Conservation (phyloP, 2,113 vertebrate genomes). For the Mustelus asterias region DNA sequence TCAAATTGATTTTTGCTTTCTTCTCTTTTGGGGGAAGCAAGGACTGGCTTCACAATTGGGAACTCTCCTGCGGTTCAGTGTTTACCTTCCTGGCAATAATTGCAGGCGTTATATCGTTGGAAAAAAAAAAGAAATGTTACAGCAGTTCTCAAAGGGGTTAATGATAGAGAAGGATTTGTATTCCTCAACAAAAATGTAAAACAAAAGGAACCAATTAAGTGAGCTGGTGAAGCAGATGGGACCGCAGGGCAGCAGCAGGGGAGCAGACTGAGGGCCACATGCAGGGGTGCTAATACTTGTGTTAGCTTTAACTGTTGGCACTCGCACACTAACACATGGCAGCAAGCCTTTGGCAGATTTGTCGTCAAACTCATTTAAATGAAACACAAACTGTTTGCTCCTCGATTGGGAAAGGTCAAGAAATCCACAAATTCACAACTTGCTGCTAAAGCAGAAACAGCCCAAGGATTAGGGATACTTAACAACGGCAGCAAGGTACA, state of each 20-base stretch:
- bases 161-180: conserved; percentile 31
- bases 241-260: conserved; percentile 34
- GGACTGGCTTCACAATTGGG: neutral
- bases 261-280: conserved; percentile 20
- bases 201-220: conserved; percentile 38
- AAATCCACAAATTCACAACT: conserved; percentile 19
- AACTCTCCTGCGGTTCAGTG: conserved; percentile 5
- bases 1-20: neutral
- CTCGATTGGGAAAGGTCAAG: conserved; percentile 23
- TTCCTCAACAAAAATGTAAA: conserved; percentile 30
- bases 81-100: conserved; percentile 31
- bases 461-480: conserved; percentile 17
- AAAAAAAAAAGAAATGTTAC: conserved; percentile 16
- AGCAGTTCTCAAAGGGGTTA: conserved; percentile 36
- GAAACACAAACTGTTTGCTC: conserved; percentile 36
- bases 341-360: conserved; percentile 32
- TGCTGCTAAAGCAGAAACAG: neutral
- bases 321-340: conserved; percentile 32
- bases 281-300: conserved; percentile 36
- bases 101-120: neutral
- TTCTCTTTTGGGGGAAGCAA: neutral
- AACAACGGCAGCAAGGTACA: conserved; percentile 2
- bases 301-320: conserved; percentile 36
- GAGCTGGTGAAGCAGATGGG: conserved; percentile 32
- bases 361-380: conserved; percentile 30